Evolutionary conservation across 2,797 vertebrate genomes (phyloP).

Genomic region (Margarornis squamiger): DNA sequence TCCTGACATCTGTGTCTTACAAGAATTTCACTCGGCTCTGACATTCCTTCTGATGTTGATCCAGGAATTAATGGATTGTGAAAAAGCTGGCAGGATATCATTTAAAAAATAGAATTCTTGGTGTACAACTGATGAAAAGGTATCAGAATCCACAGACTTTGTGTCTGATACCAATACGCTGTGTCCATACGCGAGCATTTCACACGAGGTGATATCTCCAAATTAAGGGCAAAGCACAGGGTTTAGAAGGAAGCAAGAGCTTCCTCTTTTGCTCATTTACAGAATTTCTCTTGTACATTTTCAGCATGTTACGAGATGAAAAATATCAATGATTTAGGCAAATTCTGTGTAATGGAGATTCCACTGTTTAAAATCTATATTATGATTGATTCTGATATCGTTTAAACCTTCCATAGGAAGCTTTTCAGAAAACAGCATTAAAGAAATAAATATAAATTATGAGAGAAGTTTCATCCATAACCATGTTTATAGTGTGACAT

Average conservation of each 20-base stretch:
- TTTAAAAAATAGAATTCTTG: conserved; percentile 87
- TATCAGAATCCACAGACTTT: conserved; percentile 76
- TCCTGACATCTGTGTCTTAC: conserved; percentile 93
- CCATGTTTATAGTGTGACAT: background rate
- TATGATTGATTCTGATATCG: background rate
- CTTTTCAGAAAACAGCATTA: background rate
- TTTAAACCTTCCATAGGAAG: background rate
- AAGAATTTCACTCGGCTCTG: conserved; percentile 93
- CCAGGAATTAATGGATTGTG: conserved; percentile 99
- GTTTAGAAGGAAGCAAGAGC: background rate
- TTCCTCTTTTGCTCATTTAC: background rate
- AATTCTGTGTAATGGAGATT: background rate
- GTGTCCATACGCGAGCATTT: background rate
- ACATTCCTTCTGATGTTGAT: conserved; percentile 97
- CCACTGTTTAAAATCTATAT: background rate
- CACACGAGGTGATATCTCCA: background rate
- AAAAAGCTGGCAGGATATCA: conserved; percentile 91
- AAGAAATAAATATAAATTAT: conserved; percentile 2
- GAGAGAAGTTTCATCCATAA: background rate
- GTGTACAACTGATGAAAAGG: conserved; percentile 78
- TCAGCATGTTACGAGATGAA: background rate
- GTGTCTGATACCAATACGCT: conserved; percentile 68
- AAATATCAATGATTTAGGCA: background rate
- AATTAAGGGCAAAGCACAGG: conserved; percentile 1
- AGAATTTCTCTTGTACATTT: background rate